phyloP scores from a whole-genome alignment of 2,797 vertebrate genomes.

The Danio choprae region DNA sequence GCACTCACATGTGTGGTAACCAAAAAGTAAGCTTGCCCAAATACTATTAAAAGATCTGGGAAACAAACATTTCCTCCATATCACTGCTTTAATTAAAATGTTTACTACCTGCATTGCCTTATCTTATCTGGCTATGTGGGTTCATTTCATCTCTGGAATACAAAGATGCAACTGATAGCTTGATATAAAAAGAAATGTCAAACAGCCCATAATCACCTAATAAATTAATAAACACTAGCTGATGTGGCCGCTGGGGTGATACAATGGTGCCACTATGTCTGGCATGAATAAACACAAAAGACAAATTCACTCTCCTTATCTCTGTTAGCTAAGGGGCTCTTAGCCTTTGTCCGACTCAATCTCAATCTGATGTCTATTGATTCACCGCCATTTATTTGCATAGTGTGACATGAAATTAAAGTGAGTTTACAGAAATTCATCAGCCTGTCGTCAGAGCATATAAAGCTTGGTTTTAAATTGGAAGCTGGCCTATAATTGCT shows the following conservation, averaged over 20 bases:
- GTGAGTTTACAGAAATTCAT: conserved; percentile 6
- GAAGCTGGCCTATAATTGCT: background rate
- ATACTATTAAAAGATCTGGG: background rate
- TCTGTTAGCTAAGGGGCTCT: conserved; percentile 11
- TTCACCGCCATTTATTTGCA: conserved; percentile 23
- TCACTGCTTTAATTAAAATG: conserved; percentile 2
- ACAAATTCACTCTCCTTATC: conserved; percentile 24
- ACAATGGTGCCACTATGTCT: conserved; percentile 22
- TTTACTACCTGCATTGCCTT: conserved; percentile 9
- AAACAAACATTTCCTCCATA: conserved; percentile 13
- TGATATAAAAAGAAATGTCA: conserved; percentile 16
- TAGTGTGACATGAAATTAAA: conserved; percentile 34
- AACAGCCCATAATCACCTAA: conserved; percentile 25
- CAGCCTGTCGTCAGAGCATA: background rate
- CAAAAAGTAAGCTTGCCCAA: background rate
- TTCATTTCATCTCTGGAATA: background rate
- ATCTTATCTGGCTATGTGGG: background rate
- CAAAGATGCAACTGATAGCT: conserved; percentile 21
- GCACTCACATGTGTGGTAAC: background rate
- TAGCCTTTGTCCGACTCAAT: conserved; percentile 8
- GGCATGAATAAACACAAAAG: conserved; percentile 27
- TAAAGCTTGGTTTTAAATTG: conserved; percentile 1
- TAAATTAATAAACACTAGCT: conserved; percentile 32
- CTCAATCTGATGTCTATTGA: conserved; percentile 13
- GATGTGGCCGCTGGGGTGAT: background rate